Evolutionary conservation across 2,888 invertebrate species (phyloP).

Genomic region (Stenichneumon culpator): DNA sequence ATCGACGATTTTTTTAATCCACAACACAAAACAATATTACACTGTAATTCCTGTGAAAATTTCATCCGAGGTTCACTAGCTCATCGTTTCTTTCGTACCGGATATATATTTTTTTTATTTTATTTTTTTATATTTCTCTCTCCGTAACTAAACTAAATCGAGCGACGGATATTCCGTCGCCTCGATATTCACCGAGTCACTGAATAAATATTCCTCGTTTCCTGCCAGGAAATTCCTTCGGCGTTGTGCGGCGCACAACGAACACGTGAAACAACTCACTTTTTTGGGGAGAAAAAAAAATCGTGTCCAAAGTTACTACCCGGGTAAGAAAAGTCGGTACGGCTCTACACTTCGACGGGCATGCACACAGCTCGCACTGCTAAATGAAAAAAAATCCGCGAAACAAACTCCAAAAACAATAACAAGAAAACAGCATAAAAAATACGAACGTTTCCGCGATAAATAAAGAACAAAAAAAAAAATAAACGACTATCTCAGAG

Average conservation of each 20-base stretch:
- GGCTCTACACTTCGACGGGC: background rate
- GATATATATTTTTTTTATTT: background rate
- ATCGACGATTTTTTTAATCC: background rate
- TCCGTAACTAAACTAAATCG: constrained; percentile 17
- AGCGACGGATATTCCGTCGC: constrained; percentile 41
- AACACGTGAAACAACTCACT: constrained; percentile 68
- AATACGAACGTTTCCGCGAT: background rate
- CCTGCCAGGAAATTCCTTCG: constrained; percentile 43
- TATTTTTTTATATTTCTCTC: background rate
- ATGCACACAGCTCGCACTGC: background rate
- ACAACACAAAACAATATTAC: constrained; percentile 39
- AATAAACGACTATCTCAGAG: background rate
- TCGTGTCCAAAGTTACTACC: background rate
- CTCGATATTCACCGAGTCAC: constrained; percentile 60
- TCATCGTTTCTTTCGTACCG: background rate
- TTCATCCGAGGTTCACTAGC: constrained; percentile 17
- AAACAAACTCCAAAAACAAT: constrained; percentile 9
- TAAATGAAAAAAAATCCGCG: constrained; percentile 4
- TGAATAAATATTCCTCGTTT: constrained; percentile 63
- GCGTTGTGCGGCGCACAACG: constrained; percentile 29
- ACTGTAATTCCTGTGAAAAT: constrained; percentile 62
- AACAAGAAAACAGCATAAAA: background rate
- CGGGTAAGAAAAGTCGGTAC: no score
- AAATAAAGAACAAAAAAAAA: background rate
- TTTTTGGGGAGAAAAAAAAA: constrained; percentile 20